A percentile compares a stretch with the other conserved stretches of the same genome.
Conservation (phyloP, 1,140 invertebrate genomes). For the Drosophila parvula region DNA sequence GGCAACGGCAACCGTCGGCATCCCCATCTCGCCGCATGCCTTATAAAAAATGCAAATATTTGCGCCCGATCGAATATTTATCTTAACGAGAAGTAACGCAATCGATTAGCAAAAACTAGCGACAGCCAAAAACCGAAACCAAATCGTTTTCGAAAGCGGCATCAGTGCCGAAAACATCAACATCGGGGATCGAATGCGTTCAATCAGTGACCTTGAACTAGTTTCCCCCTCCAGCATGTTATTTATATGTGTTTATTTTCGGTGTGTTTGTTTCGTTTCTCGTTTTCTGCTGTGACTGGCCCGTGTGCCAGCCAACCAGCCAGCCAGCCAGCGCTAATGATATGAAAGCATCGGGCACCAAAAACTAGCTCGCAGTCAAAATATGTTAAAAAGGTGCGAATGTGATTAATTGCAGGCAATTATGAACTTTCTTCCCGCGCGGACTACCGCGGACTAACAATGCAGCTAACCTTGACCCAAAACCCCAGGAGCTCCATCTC, state of each 20-base stretch:
- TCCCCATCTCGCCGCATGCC: constrained; percentile 1
- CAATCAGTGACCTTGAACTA: constrained; percentile 79
- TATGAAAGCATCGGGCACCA: constrained; percentile 22
- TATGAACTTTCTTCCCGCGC: constrained; percentile 59
- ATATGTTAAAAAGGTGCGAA: constrained; percentile 50
- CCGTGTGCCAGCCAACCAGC: constrained; percentile 4
- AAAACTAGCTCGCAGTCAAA: constrained; percentile 34
- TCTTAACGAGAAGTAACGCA: constrained; percentile 54
- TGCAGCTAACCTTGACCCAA: constrained; percentile 79
- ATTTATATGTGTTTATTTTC: constrained; percentile 32
- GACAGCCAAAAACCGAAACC: constrained; percentile 21
- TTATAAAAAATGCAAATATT: constrained; percentile 72
- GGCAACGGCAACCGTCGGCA: constrained; percentile 1
- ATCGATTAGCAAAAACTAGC: constrained; percentile 67
- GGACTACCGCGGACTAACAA: constrained; percentile 30
- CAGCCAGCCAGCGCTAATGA: constrained; percentile 48
- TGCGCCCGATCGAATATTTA: constrained; percentile 56
- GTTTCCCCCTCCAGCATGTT: constrained; percentile 57
- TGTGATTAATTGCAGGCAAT: constrained; percentile 64
- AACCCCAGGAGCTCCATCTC: constrained; percentile 7
- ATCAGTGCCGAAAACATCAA: constrained; percentile 24
- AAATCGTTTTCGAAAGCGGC: constrained; percentile 48
- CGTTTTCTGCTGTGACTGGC: constrained; percentile 43
- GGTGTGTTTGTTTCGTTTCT: constrained; percentile 44
- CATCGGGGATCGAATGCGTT: constrained; percentile 52